Percentiles rank a stretch among this genome's conserved stretches.
Evolutionary conservation across 2,888 invertebrate species (phyloP).

Genomic region (Ceratothoa steindachneri): DNA sequence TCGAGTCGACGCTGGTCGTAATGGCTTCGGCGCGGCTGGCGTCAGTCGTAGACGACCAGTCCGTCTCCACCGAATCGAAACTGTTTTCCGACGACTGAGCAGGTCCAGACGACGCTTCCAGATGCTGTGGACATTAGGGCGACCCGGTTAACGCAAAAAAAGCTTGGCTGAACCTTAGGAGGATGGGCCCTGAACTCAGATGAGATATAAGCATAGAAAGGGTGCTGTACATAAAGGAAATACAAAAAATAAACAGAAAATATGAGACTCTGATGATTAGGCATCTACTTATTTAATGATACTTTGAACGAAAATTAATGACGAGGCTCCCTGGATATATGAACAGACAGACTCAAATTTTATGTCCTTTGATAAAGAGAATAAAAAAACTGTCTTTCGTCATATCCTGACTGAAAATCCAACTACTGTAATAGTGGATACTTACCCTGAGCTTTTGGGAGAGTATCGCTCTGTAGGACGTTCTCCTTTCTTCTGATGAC

Average conservation of each 20-base stretch:
- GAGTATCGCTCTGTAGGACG: conserved; percentile 6
- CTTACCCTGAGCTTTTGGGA: conserved; percentile 10
- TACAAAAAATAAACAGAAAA: neutral
- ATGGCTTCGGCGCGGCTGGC: conserved; percentile 32
- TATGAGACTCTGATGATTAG: neutral
- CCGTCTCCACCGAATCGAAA: conserved; percentile 57
- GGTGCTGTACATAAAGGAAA: too few species aligned
- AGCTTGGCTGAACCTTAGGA: too few species aligned
- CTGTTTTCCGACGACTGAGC: conserved; percentile 48
- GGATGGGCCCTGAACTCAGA: too few species aligned
- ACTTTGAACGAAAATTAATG: too few species aligned
- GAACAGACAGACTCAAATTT: too few species aligned
- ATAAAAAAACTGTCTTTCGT: too few species aligned
- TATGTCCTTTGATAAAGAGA: too few species aligned
- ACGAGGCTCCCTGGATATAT: too few species aligned
- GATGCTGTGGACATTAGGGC: conserved; percentile 29
- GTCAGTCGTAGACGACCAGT: conserved; percentile 55
- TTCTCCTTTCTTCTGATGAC: conserved; percentile 12
- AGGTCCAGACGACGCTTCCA: conserved; percentile 31
- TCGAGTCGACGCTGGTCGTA: conserved; percentile 45
- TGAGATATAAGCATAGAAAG: neutral
- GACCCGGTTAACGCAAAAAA: neutral
- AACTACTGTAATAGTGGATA: too few species aligned
- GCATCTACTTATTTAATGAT: neutral
- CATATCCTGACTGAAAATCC: too few species aligned